phyloP scores from a whole-genome alignment of 2,888 invertebrate species.

The Ormyrus nitidulus region DNA sequence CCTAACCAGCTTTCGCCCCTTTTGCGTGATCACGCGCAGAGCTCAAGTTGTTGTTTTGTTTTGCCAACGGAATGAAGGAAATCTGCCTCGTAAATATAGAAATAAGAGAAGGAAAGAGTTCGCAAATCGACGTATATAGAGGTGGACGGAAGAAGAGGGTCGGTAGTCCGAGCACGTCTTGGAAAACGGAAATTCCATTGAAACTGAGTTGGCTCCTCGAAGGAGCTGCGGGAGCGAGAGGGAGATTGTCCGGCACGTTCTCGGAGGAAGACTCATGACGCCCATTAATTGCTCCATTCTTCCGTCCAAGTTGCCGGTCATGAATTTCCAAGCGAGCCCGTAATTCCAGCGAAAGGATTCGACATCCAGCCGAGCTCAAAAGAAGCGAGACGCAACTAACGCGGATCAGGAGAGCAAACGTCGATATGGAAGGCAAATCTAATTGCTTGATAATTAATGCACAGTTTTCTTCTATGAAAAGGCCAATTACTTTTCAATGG shows the following conservation, averaged over 20 bases:
- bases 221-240: slow-evolving; percentile 24
- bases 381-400: slow-evolving; percentile 31
- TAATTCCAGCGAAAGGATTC: slow-evolving; percentile 60
- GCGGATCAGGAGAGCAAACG: background rate
- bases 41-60: background rate
- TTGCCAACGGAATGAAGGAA: background rate
- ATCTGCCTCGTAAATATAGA: slow-evolving; percentile 9
- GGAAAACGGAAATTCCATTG: slow-evolving; percentile 68
- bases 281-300: slow-evolving; percentile 69
- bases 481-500: slow-evolving; percentile 21
- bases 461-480: too few relatives aligned
- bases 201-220: slow-evolving; percentile 59
- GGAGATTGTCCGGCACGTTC: slow-evolving; percentile 61
- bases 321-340: slow-evolving; percentile 65
- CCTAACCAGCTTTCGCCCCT: slow-evolving; percentile 13
- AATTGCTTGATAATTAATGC: too few relatives aligned
- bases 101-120: slow-evolving; percentile 7
- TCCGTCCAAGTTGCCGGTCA: slow-evolving; percentile 62
- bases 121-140: slow-evolving; percentile 30
- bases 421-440: slow-evolving; percentile 12
- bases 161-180: slow-evolving; percentile 64
- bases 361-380: slow-evolving; percentile 48
- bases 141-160: slow-evolving; percentile 8
- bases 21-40: background rate
- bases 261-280: slow-evolving; percentile 63